Evolutionary conservation across 2,797 vertebrate genomes (phyloP), one percentile per base, ranked within the genome.

Genomic region (Sebastes matsubarae): DNA sequence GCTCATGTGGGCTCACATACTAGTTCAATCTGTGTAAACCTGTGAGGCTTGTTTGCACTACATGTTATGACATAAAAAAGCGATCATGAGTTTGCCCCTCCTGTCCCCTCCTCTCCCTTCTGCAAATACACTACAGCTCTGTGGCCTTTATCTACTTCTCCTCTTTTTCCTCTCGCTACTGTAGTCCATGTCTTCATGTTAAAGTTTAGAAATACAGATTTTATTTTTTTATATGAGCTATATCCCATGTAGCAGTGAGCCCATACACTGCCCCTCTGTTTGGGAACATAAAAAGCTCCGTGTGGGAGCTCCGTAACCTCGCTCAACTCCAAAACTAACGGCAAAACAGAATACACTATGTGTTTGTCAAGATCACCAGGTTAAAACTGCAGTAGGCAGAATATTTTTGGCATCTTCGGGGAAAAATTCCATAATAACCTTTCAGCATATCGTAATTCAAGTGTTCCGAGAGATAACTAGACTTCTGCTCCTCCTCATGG

Each of bases 231-330:
- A 52, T 52, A 52, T 52, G 20, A 52, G 50, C 50, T n/a, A 52
- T 22, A 1, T 64, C 93, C 88, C 93, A 30, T 73, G 91, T 92
- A 93, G 94, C 94, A 93, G 93, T 87, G 96, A 95, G 55, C 57
- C 60, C 2, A 14, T 52, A 81, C 87, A 88, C 69, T 73, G 69
- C 66, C 18, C 25, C 52, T 77, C 94, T 95, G 93, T 95, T 94
- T 80, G 89, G 94, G 93, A 93, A 90, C 89, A 95, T 95, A 95
- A 95, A 86, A 96, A 91, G 85, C 92, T 93, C 93, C 95, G 94
- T 96, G 93, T 92, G 94, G 93, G 93, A 95, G 96, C 94, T 92
- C 96, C 94, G 92, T 93, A 76, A n/a, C 42, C 83, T 63, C 38
- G 18, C 67, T 82, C 70, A 30, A 52, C 24, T 68, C 34, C 16